Conservation (phyloP, 2,113 vertebrate species). For the Percina caprodes region DNA sequence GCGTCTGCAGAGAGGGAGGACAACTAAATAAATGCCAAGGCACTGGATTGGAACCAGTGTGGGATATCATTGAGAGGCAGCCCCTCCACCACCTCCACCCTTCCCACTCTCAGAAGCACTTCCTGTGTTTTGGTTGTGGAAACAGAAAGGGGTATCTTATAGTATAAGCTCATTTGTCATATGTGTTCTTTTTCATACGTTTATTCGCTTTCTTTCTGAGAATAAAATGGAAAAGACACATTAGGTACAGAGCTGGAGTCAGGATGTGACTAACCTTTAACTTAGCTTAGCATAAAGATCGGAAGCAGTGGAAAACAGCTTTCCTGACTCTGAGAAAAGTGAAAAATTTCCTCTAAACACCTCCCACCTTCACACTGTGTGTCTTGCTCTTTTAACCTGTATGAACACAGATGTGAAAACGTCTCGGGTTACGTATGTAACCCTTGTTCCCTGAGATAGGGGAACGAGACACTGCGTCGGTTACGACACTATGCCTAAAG, state of each 20-base stretch:
- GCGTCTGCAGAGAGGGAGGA: slow-evolving; percentile 45
- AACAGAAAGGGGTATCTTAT: slow-evolving; percentile 15
- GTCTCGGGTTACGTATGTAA: too few species aligned
- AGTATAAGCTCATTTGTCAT: background rate
- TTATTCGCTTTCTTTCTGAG: too few species aligned
- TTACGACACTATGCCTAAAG: too few species aligned
- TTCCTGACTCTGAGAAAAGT: background rate
- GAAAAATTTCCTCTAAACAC: too few species aligned
- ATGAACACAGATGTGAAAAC: background rate
- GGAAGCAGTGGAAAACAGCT: background rate
- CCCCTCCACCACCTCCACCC: slow-evolving; percentile 15
- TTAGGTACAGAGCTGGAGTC: background rate
- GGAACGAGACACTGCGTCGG: too few species aligned
- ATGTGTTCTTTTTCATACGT: too few species aligned
- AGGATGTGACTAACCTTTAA: background rate
- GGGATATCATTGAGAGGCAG: slow-evolving; percentile 48
- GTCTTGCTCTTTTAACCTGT: background rate
- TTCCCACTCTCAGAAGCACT: background rate
- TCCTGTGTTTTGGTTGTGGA: slow-evolving; percentile 33
- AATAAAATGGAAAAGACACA: background rate
- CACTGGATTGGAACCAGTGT: slow-evolving; percentile 66
- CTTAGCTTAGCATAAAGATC: background rate
- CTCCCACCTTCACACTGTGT: background rate
- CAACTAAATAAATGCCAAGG: slow-evolving; percentile 25
- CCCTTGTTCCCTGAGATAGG: too few species aligned